Evolutionary conservation across 1,140 invertebrate genomes (phyloP), one percentile per base, ranked within the genome.

Genomic region (Aleiodes sp.): DNA sequence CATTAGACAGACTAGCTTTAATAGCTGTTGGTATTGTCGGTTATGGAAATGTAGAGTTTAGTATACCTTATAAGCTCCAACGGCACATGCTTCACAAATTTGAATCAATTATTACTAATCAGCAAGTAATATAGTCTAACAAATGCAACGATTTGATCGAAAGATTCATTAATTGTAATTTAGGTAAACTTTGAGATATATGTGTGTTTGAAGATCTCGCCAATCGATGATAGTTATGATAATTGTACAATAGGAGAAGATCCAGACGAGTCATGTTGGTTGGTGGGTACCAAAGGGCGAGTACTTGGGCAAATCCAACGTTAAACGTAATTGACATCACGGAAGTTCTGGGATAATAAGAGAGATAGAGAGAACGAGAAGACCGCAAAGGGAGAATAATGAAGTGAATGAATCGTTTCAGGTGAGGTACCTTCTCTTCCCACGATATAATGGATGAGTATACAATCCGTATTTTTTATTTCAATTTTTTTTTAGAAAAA

Each of bases 311-410:
- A 46, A 46, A 57, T 52, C 59, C 46, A 64, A 59, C 64, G 60
- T 73, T 61, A 73, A 73, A 70, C 68, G 71, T 73, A 73, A 73
- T 73, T 73, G 71, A 73, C 68, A 73, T 73, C 60, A 35, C 71
- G 71, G 71, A 73, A 73, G 71, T 56, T 73, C 43, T 59, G 35
- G 59, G 43, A 66, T 72, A 72, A 72, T 72, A n/a, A n/a, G 70
- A 72, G 70, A 71, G 65, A 68, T 29, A 46, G 19, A 56, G 19
- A 46, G 56, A 60, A 39, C 7, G 57, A 68, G 21, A 14, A 43
- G 29, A 41, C 39, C 59, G 28, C 56, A 26, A 37, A n/a, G 21
- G 12, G 63, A 57, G 56, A 43, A 73, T 70, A 63, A 69, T 67
- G 68, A 73, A 70, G 71, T 67, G 64, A 68, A 29, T 61, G 67